Evolutionary conservation across 2,888 invertebrate genomes (phyloP).

Genomic region (Meloe dianella): DNA sequence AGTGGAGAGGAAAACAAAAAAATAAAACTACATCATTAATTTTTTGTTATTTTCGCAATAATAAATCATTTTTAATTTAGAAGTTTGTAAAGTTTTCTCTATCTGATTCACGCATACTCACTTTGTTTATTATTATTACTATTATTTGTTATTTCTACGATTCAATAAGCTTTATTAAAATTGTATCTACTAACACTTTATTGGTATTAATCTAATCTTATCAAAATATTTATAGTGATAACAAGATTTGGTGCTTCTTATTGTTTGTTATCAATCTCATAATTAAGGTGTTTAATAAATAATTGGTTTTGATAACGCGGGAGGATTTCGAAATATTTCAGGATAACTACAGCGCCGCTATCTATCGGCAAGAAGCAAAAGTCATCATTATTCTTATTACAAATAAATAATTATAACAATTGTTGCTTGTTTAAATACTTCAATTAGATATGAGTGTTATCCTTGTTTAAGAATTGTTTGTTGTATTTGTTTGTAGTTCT

Average conservation of each 20-base stretch:
- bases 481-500: too few species aligned
- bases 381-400: background rate
- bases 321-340: background rate
- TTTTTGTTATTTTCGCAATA: too few species aligned
- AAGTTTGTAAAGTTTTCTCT: too few species aligned
- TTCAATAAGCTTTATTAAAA: background rate
- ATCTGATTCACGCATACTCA: background rate
- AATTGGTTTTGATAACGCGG: too few species aligned
- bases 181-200: too few species aligned
- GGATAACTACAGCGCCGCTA: background rate
- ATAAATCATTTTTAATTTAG: too few species aligned
- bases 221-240: background rate
- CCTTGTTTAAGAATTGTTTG: too few species aligned
- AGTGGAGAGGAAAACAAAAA: background rate
- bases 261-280: background rate
- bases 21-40: background rate
- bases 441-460: too few species aligned
- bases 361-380: background rate
- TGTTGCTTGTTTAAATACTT: too few species aligned
- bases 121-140: background rate
- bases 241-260: too few species aligned
- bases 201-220: background rate
- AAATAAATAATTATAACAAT: background rate
- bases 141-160: background rate
- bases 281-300: background rate